Percentiles rank a stretch among this genome's conserved stretches.
phyloP scores from a whole-genome alignment of 1,140 invertebrate genomes.

The Drosophila nebulosa region DNA sequence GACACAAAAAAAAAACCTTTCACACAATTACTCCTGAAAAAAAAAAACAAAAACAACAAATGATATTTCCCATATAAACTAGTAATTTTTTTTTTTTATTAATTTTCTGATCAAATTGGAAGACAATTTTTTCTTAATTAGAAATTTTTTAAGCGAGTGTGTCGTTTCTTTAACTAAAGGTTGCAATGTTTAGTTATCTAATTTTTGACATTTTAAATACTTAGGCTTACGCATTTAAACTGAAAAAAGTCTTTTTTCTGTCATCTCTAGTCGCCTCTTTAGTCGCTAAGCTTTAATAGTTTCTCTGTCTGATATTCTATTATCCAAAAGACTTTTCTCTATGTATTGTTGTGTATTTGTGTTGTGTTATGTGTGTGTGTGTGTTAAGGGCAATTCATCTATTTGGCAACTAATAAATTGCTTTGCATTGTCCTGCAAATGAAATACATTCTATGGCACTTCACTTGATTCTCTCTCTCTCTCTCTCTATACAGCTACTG shows the following conservation, averaged over 20 bases:
- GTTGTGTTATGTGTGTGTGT: constrained; percentile 15
- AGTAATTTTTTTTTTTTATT: no score
- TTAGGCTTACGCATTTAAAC: neutral
- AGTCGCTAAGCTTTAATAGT: neutral
- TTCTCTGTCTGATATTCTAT: neutral
- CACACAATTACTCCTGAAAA: no score
- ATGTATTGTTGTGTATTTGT: neutral
- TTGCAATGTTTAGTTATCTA: no score
- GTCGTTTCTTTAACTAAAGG: no score
- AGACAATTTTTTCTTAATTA: no score
- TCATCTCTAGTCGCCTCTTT: neutral
- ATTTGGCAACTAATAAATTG: constrained; percentile 66
- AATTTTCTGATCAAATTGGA: no score
- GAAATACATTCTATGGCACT: constrained; percentile 14
- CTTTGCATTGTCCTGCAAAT: constrained; percentile 51
- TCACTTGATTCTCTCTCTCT: neutral
- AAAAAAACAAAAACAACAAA: no score
- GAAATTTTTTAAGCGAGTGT: no score
- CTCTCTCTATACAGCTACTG: neutral
- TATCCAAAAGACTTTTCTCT: neutral
- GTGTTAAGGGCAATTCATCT: constrained; percentile 49
- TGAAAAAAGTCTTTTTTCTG: no score
- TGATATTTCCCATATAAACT: no score
- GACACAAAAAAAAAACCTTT: neutral
- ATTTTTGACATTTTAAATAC: neutral